These are phyloP conservation scores for Leptinotarsa rubiginosa DNA, from an alignment of 2,888 invertebrate species.

Conservation along the genomic window DNA sequence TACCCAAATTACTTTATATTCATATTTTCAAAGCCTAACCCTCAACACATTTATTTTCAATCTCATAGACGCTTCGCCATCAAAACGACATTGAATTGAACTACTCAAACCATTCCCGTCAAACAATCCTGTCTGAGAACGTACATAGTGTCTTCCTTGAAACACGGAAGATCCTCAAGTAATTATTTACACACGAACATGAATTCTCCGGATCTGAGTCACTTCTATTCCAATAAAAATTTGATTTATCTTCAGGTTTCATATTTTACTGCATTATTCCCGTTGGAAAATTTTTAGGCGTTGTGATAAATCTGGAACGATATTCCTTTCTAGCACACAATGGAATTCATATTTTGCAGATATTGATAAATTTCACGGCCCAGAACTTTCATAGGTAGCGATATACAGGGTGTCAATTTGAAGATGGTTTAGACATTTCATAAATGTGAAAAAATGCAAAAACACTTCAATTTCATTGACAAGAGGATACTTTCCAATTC, in stretches of 20 bases:
- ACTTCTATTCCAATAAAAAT: constrained; percentile 1
- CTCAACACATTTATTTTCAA: too few relatives aligned
- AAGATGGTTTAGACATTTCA: too few relatives aligned
- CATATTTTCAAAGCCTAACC: too few relatives aligned
- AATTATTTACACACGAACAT: neutral
- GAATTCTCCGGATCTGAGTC: neutral
- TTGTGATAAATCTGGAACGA: constrained; percentile 7
- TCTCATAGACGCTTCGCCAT: too few relatives aligned
- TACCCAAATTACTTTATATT: too few relatives aligned
- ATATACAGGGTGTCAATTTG: too few relatives aligned
- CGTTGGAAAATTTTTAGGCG: neutral
- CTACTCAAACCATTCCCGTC: too few relatives aligned
- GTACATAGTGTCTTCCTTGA: neutral
- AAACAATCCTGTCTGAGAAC: too few relatives aligned
- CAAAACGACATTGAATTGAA: too few relatives aligned
- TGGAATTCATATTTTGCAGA: neutral
- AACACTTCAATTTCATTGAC: too few relatives aligned
- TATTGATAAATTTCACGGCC: neutral
- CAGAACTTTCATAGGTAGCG: neutral
- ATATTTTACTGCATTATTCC: neutral
- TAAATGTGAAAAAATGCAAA: too few relatives aligned
- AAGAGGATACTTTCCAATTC: too few relatives aligned
- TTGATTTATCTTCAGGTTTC: neutral
- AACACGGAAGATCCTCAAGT: neutral
- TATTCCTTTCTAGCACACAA: neutral